Percentiles rank a stretch among this genome's conserved stretches.
phyloP scores from a whole-genome alignment of 30 jellyfish, hydroid and myxozoan genomes.

The Aurelia aurita region DNA sequence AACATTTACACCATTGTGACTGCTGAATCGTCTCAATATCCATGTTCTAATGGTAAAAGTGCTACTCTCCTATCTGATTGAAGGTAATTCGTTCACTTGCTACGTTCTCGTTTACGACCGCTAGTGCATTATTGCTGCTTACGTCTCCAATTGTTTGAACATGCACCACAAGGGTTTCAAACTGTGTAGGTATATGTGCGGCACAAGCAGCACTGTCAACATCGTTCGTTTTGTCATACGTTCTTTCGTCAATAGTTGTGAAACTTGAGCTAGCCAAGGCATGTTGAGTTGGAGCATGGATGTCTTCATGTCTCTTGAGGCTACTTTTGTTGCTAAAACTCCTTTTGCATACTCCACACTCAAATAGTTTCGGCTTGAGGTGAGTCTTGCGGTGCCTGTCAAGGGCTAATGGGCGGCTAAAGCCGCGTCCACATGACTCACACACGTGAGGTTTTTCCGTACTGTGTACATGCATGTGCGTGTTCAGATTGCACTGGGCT shows the following conservation, averaged over 20 bases:
- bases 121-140: no score
- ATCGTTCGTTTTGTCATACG: no score
- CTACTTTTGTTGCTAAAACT: constrained; percentile 24
- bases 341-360: constrained; percentile 38
- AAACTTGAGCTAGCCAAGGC: not conserved
- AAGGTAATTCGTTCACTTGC: not conserved
- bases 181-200: no score
- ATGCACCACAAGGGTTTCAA: no score
- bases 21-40: no score
- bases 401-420: constrained; percentile 52
- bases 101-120: no score
- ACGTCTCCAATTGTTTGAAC: no score
- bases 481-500: constrained; percentile 69
- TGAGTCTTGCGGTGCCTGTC: constrained; percentile 54
- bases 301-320: constrained; percentile 38
- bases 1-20: no score
- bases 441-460: constrained; percentile 52
- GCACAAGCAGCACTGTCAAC: no score
- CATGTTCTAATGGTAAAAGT: no score
- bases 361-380: constrained; percentile 26
- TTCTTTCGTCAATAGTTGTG: no score
- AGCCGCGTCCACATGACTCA: constrained; percentile 51
- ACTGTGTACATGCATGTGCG: constrained; percentile 72
- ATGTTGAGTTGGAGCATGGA: constrained; percentile 1
- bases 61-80: no score